Evolutionary conservation across 2,888 invertebrate genomes (phyloP).

Genomic region (Scaptomyza polygonia): DNA sequence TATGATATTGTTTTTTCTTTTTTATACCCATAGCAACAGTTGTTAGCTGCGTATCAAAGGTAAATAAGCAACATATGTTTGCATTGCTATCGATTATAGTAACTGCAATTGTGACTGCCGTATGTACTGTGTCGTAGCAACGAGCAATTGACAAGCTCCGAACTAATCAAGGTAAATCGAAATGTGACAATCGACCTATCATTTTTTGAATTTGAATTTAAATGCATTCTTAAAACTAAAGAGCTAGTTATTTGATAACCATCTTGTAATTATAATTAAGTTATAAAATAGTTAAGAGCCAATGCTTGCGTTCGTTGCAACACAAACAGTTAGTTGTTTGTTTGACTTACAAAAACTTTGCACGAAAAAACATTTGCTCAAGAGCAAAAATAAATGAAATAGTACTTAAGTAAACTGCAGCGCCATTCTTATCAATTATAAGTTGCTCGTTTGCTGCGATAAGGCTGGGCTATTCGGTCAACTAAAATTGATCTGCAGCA

Average conservation of each 20-base stretch:
- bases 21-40: slow-evolving; percentile 18
- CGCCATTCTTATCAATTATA: slow-evolving; percentile 13
- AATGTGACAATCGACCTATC: neutral
- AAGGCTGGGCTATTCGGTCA: slow-evolving; percentile 8
- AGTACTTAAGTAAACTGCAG: slow-evolving; percentile 1
- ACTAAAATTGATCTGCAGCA: slow-evolving; percentile 15
- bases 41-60: slow-evolving; percentile 28
- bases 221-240: neutral
- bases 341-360: neutral
- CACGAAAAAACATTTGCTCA: neutral
- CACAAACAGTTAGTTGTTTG: neutral
- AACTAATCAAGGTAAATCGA: slow-evolving; percentile 1
- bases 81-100: slow-evolving; percentile 28
- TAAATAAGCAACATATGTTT: neutral
- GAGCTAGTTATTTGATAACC: no score
- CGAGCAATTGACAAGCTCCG: slow-evolving; percentile 1
- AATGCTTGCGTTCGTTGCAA: neutral
- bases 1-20: neutral
- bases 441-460: slow-evolving; percentile 16
- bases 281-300: neutral
- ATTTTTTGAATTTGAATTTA: slow-evolving; percentile 33
- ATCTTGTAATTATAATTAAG: neutral
- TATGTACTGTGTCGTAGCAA: slow-evolving; percentile 16
- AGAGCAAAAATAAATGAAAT: slow-evolving; percentile 3
- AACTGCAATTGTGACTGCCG: slow-evolving; percentile 9